phyloP scores from a whole-genome alignment of 2,797 vertebrate genomes.

The Lutjanus campechanus region DNA sequence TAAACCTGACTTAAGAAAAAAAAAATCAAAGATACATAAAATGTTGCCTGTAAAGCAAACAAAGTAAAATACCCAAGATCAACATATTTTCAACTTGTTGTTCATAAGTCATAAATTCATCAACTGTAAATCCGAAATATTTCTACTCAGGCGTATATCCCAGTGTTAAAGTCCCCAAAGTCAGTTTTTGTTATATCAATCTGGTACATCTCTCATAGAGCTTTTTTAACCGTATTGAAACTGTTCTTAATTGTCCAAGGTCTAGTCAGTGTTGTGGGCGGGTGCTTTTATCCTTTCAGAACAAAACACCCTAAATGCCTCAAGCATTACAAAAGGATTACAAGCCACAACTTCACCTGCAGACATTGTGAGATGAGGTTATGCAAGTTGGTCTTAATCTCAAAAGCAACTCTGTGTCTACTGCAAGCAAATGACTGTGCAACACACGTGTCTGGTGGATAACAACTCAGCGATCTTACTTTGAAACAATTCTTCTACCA shows the following conservation, averaged over 20 bases:
- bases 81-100: too few species aligned
- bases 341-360: slow-evolving; percentile 5
- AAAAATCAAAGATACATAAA: too few species aligned
- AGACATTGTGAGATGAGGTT: slow-evolving; percentile 4
- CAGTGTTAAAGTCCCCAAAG: too few species aligned
- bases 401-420: slow-evolving; percentile 9
- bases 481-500: background rate
- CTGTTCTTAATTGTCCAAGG: background rate
- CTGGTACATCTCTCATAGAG: background rate
- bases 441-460: slow-evolving; percentile 37
- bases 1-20: too few species aligned
- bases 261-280: background rate
- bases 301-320: slow-evolving; percentile 8
- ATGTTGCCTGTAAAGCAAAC: too few species aligned
- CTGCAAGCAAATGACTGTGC: slow-evolving; percentile 15
- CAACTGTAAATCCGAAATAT: too few species aligned
- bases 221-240: background rate
- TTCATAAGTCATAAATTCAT: too few species aligned
- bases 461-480: slow-evolving; percentile 10
- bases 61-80: too few species aligned
- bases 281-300: background rate
- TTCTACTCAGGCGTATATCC: too few species aligned
- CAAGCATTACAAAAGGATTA: background rate
- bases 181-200: background rate
- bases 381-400: slow-evolving; percentile 40